Evolutionary conservation across 92 coral and sea anemone species (phyloP).

Genomic region (Epizoanthus illoricatus): DNA sequence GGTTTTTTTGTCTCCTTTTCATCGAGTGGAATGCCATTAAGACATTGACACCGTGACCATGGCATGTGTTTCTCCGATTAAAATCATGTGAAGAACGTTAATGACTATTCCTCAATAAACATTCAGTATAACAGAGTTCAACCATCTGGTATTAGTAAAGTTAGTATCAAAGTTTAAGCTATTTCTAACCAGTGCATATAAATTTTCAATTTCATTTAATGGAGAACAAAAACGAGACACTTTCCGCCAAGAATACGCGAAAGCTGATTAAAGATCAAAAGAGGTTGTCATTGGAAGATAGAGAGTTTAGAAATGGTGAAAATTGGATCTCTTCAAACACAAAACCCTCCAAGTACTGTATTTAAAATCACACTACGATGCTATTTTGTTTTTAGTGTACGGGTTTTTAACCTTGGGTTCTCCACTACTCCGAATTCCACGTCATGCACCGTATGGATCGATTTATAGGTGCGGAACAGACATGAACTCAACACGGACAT

Average conservation of each 20-base stretch:
- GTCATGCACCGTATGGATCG: too few species aligned
- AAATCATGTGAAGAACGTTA: conserved; percentile 9
- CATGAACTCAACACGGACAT: too few species aligned
- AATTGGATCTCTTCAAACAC: conserved; percentile 26
- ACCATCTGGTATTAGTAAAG: conserved; percentile 19
- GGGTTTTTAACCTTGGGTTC: too few species aligned
- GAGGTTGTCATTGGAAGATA: background rate
- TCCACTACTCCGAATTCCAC: too few species aligned
- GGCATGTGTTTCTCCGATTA: conserved; percentile 23
- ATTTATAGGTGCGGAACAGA: too few species aligned
- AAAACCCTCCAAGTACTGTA: background rate
- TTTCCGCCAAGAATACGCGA: background rate
- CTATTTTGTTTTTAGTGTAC: too few species aligned
- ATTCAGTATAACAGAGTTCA: background rate
- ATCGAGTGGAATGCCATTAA: background rate
- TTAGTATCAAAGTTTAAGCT: background rate
- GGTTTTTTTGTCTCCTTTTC: background rate
- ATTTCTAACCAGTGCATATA: conserved; percentile 8
- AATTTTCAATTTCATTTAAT: background rate
- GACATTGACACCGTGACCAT: background rate
- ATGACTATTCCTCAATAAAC: background rate
- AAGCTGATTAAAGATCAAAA: conserved; percentile 9
- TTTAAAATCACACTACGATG: background rate
- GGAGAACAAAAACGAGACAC: background rate
- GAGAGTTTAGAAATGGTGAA: conserved; percentile 9